A percentile compares a stretch with the other conserved stretches of the same genome.
These are phyloP conservation scores for Ptilorrhoa leucosticta DNA, from an alignment of 2,113 vertebrate species.

Conservation along the genomic window DNA sequence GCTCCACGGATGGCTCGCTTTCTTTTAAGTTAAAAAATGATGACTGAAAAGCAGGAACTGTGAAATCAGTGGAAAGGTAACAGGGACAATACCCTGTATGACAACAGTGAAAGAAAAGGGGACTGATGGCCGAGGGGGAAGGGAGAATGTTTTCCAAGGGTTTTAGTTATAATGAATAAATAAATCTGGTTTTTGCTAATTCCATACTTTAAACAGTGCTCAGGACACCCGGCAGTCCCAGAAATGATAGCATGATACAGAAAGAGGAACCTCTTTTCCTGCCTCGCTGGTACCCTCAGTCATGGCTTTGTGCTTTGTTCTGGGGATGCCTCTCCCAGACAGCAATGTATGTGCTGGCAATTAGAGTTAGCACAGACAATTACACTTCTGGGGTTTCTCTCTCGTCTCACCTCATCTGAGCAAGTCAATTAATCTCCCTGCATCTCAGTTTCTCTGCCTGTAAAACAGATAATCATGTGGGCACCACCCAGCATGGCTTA, in stretches of 20 bases:
- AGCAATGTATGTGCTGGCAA: not conserved
- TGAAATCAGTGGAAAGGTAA: not conserved
- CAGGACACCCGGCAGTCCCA: not conserved
- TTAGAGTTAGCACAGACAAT: not conserved
- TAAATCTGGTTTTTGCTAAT: not conserved
- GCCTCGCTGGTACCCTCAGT: not conserved
- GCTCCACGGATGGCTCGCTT: not conserved
- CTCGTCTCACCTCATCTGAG: not conserved
- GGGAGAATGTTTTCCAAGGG: not conserved
- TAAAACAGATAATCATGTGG: not conserved
- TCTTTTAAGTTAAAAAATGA: not conserved
- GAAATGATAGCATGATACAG: not conserved
- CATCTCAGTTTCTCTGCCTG: not conserved
- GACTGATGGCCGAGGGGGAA: not conserved
- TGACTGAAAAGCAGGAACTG: not conserved
- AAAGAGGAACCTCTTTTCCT: not conserved
- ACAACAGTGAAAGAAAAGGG: not conserved
- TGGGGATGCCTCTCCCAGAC: not conserved
- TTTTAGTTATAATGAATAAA: not conserved
- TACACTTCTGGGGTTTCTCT: not conserved
- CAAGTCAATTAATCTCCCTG: constrained; percentile 31
- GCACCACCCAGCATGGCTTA: not conserved
- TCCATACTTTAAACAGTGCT: not conserved
- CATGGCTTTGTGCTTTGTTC: not conserved
- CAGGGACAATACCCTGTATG: not conserved